Base-by-base conservation (phyloP, 2,113 vertebrate genomes). In the Ammodytes dubius region DNA sequence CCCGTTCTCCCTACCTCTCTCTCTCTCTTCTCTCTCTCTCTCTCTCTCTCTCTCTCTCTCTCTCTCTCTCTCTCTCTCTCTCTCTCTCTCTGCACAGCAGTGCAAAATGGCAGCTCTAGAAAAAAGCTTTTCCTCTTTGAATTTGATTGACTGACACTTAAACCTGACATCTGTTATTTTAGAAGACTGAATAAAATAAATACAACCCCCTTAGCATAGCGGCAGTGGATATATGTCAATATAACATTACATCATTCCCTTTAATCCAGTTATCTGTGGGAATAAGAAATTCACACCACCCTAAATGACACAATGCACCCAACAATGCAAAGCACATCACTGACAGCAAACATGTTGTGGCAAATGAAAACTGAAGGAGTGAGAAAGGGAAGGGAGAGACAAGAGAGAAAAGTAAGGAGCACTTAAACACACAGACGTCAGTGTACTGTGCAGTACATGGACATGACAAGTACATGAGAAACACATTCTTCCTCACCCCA, bases 401-500 rank as follows among this genome's bases (percentile, higher is more conserved):
- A 79, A 54, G n/a, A n/a, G 15, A 64, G 49, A n/a, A 46, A 47
- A 66, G 54, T 69, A 57, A 77, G 46, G 79, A 61, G 49, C 39
- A 69, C 74, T 56, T 66, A 73, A 61, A 81, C 65, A 39, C 60
- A 56, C 74, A 66, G 46, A 12, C 60, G 4, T 82, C 60, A 53
- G 15, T 15, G 53, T 13, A 7, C 53, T 59, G 54, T 56, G 43
- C 43, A 50, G 54, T 50, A 40, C 19, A 52, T 9, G 50, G 77
- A 77, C 82, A 70, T 75, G 86, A 87, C 82, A 85, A 74, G 73
- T 46, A 89, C 87, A 89, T 66, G 81, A 83, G 76, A 82, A 86
- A 83, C 84, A 83, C 84, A 87, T 87, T 84, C 45, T 10, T 66
- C 68, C 74, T 74, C 63, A 46, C 49, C 63, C 27, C 12, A 66